A percentile compares a stretch with the other conserved stretches of the same genome.
phyloP scores from a whole-genome alignment of 2,888 invertebrate species.

The Periphyllus acericola region DNA sequence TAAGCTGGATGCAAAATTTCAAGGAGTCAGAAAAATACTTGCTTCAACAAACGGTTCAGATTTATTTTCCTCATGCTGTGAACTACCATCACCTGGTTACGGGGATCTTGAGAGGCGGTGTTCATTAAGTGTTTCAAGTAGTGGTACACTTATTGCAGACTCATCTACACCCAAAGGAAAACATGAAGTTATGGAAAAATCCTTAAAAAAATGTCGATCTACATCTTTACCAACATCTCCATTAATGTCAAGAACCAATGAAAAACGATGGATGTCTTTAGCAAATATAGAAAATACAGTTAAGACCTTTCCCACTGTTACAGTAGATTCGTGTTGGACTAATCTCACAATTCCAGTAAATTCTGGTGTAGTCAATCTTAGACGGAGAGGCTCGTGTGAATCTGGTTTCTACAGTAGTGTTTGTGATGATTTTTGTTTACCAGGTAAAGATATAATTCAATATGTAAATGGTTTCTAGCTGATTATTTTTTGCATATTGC shows the following conservation, averaged over 20 bases:
- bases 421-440: conserved; percentile 75
- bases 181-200: conserved; percentile 7
- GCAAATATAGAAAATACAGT: conserved; percentile 34
- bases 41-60: conserved; percentile 72
- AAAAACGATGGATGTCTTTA: conserved; percentile 49
- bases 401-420: conserved; percentile 90
- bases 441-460: conserved; percentile 65
- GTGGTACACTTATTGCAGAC: conserved; percentile 56
- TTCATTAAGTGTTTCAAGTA: conserved; percentile 58
- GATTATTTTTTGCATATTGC: not conserved
- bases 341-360: conserved; percentile 52
- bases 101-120: conserved; percentile 55
- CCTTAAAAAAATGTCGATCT: conserved; percentile 51
- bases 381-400: conserved; percentile 85
- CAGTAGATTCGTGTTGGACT: conserved; percentile 53
- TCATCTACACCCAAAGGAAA: conserved; percentile 50
- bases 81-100: conserved; percentile 76
- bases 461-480: too few species aligned
- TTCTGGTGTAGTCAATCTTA: conserved; percentile 66
- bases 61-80: conserved; percentile 81
- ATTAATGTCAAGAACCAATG: conserved; percentile 41
- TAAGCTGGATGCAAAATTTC: conserved; percentile 76
- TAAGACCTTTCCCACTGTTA: conserved; percentile 53
- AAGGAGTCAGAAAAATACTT: conserved; percentile 81
- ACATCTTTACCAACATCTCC: conserved; percentile 50